Base-by-base conservation (phyloP, 2,797 vertebrate species). In the Diceros bicornis region DNA sequence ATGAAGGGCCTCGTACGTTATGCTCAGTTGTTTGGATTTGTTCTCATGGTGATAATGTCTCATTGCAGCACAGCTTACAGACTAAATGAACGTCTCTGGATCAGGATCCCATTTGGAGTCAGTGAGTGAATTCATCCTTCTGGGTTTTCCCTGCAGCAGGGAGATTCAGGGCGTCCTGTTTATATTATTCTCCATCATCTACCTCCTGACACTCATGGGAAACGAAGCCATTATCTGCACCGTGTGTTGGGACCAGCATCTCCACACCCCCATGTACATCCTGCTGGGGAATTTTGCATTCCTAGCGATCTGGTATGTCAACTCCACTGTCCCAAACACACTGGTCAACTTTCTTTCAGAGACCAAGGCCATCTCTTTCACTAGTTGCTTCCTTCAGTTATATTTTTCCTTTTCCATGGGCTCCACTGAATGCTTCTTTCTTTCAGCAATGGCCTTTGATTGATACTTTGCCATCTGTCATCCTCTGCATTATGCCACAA, bases 391-490 rank as follows among this genome's bases (percentile, higher is more conserved):
- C 37, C 50, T 97, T 10, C 97, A 98, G 3, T 82, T 97, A 23
- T 95, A 93, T 71, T 96, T 96, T 74, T 96, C 91, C 34, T 84
- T 97, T 23, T 96, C 94, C 50, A 79, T 86, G 47, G 94, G 97
- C 1, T 44, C 96, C 32, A 78, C 92, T 82, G 92, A 97, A 20
- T 91, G 94, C 57, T 96, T 97, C 50, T 93, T 96, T 78, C 61
- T 97, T 32, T 89, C 97, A 41, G 69, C 86, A 27, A 95, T 97
- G 96, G 94, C 94, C 1, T 98, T 95, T 86, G 97, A 97, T 71
- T 18, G 69, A 21, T 97, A 97, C 21, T 81, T 97, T 59, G 95
- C 97, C 47, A 96, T 98, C 79, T 98, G 97, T 27, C 83, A 71
- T 12, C 97, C 96, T 55, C 64, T 97, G 55, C 71, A 84, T 41